Conservation (phyloP, 2,797 vertebrate species). For the Zalophus californianus region DNA sequence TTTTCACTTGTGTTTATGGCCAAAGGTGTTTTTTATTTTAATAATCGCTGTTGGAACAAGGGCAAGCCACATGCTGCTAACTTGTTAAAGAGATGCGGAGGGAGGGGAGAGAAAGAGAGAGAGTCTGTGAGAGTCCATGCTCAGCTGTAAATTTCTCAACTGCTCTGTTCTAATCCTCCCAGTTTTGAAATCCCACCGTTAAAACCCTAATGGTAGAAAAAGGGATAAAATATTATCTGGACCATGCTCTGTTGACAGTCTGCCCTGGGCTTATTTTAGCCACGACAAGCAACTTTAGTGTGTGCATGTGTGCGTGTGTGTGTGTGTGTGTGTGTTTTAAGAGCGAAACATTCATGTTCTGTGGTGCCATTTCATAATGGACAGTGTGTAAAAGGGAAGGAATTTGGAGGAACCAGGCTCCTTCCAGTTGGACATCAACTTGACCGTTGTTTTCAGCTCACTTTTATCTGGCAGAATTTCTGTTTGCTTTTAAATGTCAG, state of each 20-base stretch:
- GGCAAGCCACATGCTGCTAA: constrained; percentile 79
- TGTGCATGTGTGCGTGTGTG: too few relatives aligned
- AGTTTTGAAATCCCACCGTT: constrained; percentile 85
- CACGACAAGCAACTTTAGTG: constrained; percentile 80
- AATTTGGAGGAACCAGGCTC: constrained; percentile 85
- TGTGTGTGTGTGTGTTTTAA: not conserved
- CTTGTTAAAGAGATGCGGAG: constrained; percentile 73
- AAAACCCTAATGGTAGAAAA: constrained; percentile 85
- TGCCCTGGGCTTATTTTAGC: constrained; percentile 82
- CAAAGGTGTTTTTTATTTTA: constrained; percentile 84
- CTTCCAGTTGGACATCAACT: constrained; percentile 86
- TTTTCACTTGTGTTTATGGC: constrained; percentile 85
- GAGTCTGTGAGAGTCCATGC: not conserved
- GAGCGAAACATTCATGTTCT: constrained; percentile 52
- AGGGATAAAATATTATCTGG: constrained; percentile 84
- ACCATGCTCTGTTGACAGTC: constrained; percentile 83
- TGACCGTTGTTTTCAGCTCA: constrained; percentile 85
- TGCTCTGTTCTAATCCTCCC: constrained; percentile 84
- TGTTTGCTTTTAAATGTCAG: constrained; percentile 90
- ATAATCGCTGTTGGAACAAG: constrained; percentile 80
- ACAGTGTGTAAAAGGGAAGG: constrained; percentile 89
- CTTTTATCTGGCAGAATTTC: constrained; percentile 87
- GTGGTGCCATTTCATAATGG: constrained; percentile 87
- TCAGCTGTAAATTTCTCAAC: constrained; percentile 81
- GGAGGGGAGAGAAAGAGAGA: not conserved